Conservation (phyloP, 2,797 vertebrate species). For the Lophius americanus region DNA sequence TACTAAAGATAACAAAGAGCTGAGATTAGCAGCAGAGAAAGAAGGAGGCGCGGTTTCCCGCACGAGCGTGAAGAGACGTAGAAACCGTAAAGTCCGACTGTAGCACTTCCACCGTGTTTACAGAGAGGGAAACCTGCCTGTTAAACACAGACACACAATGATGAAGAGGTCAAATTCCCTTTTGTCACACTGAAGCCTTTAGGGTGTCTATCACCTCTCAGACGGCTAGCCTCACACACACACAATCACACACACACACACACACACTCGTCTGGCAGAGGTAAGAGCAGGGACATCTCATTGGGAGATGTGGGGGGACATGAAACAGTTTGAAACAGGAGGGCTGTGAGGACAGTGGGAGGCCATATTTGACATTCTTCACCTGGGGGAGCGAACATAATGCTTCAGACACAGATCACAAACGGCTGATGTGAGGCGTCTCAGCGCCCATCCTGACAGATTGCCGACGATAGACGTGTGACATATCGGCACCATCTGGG, state of each 20-base stretch:
- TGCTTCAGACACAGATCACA: slow-evolving; percentile 14
- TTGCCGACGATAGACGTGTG: slow-evolving; percentile 7
- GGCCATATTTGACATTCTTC: slow-evolving; percentile 31
- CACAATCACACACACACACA: slow-evolving; percentile 12
- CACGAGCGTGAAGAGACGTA: slow-evolving; percentile 7
- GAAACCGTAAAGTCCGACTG: slow-evolving; percentile 16
- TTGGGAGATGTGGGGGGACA: slow-evolving; percentile 2
- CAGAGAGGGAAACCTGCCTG: slow-evolving; percentile 8
- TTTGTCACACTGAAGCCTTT: slow-evolving; percentile 23
- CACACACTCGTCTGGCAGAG: slow-evolving; percentile 7
- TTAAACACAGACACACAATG: slow-evolving; percentile 10
- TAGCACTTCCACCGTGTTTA: slow-evolving; percentile 23
- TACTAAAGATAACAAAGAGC: slow-evolving; percentile 4
- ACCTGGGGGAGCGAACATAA: slow-evolving; percentile 14
- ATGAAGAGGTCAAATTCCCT: slow-evolving; percentile 31
- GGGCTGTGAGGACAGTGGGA: slow-evolving; percentile 20
- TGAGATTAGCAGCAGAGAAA: background rate
- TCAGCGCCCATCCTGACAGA: background rate
- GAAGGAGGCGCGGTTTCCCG: slow-evolving; percentile 35
- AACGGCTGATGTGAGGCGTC: slow-evolving; percentile 6
- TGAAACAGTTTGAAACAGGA: slow-evolving; percentile 31
- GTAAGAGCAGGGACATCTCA: background rate
- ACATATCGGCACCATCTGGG: slow-evolving; percentile 4
- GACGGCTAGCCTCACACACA: slow-evolving; percentile 21
- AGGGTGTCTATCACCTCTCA: slow-evolving; percentile 20